Evolutionary conservation across 1,140 invertebrate genomes (phyloP), one percentile per base, ranked within the genome.

Genomic region (Penaeus chinensis): DNA sequence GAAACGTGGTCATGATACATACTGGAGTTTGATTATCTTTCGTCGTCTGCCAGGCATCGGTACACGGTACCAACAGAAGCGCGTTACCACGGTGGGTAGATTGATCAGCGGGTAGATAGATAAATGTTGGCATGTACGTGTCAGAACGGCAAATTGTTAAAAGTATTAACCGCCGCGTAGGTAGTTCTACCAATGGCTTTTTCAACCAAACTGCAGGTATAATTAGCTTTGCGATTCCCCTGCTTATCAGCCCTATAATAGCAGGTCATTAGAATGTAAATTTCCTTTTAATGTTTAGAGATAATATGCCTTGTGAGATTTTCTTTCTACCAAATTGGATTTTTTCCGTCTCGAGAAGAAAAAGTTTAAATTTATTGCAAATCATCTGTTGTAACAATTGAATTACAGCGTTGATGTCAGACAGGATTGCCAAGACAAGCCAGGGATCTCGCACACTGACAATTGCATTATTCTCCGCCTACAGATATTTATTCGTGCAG

Each of bases 361-460:
- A 85, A 87, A 71, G 65, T 82, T 69, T n/a, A 32, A 42, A 76
- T 32, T 74, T 74, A 81, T 74, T 42, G 54, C 78, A 82, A 82
- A 71, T 87, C 42, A 87, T 87, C 32, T 80, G 37, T 63, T 76
- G 66, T 82, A 87, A 87, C 85, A 87, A 82, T 69, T 80, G 78
- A 86, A 86, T 81, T 86, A 79, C 74, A 69, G 65, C 65, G 47
- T 80, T 81, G 85, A 61, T 65, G 85, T 54, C 77, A 78, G 74
- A 7, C 69, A 0, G 85, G 66, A 54, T 54, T 54, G 54, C 54
- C 54, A 54, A 54, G 54, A 54, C 54, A 54, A 54, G 54, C 54
- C 16, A 54, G 54, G 54, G 54, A 54, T 54, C 54, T 54, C 54
- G 54, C 54, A 54, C 54, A 54, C 54, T 54, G 54, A 13, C 54